Conservation (phyloP, 2,113 vertebrate species). For the Poeciliopsis occidentalis region DNA sequence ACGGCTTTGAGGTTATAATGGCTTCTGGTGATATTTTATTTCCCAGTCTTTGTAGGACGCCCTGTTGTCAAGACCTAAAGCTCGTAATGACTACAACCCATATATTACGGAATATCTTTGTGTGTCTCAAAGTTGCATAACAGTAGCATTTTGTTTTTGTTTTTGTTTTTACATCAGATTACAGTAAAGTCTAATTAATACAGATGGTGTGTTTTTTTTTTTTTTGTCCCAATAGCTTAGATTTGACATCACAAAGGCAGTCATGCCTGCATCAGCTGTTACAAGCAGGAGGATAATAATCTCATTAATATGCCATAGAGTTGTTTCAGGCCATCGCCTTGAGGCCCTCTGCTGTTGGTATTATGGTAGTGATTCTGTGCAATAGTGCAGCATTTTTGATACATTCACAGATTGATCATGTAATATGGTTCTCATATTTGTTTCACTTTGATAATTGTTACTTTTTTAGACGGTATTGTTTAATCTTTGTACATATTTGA, state of each 20-base stretch:
- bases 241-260: conserved; percentile 25
- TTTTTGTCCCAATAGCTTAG: conserved; percentile 23
- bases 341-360: conserved; percentile 69
- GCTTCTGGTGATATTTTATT: conserved; percentile 33
- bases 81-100: neutral
- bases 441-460: neutral
- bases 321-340: conserved; percentile 61
- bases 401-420: neutral
- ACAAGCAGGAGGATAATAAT: conserved; percentile 23
- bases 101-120: neutral
- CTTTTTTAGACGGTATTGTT: neutral
- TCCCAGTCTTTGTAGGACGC: conserved; percentile 17
- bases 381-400: conserved; percentile 41
- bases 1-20: conserved; percentile 17
- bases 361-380: conserved; percentile 50
- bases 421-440: neutral
- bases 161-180: neutral
- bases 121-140: neutral
- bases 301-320: conserved; percentile 68
- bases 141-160: neutral
- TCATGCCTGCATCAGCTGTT: conserved; percentile 32
- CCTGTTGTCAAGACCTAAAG: neutral
- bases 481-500: neutral
- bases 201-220: conserved; percentile 21
- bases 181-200: neutral